phyloP scores from a whole-genome alignment of 1,140 invertebrate species.

The silkworm (Bombyx mori) region DNA sequence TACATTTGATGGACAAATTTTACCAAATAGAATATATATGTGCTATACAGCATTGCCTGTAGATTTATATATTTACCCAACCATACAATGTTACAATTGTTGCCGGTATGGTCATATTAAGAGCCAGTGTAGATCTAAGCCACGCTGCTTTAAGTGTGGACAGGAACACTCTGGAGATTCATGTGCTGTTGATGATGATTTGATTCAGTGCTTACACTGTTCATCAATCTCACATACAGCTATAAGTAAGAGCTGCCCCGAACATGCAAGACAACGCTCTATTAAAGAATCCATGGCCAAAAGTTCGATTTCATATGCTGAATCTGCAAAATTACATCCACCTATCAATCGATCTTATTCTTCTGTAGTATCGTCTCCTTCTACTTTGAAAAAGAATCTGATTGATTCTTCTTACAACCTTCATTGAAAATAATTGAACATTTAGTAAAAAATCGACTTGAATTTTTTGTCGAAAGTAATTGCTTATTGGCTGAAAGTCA shows the following conservation, averaged over 20 bases:
- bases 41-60: conserved; percentile 1
- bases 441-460: conserved; percentile 12
- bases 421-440: conserved; percentile 10
- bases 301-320: background rate
- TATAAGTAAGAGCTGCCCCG: conserved; percentile 1
- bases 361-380: background rate
- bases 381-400: too few relatives aligned
- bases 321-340: conserved; percentile 3
- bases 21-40: background rate
- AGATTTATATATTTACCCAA: conserved; percentile 5
- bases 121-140: background rate
- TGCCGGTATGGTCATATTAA: conserved; percentile 1
- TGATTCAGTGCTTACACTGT: conserved; percentile 3
- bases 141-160: conserved; percentile 5
- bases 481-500: conserved; percentile 5
- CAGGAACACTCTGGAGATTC: conserved; percentile 2
- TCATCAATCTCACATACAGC: background rate
- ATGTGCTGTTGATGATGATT: background rate
- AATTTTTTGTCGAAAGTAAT: background rate
- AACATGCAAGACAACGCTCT: background rate
- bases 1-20: too few relatives aligned
- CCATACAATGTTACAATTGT: conserved; percentile 5
- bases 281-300: conserved; percentile 4
- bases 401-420: background rate
- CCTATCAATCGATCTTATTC: background rate